Base-by-base conservation (phyloP, 1,140 invertebrate species). In the Cotesia vestalis region DNA sequence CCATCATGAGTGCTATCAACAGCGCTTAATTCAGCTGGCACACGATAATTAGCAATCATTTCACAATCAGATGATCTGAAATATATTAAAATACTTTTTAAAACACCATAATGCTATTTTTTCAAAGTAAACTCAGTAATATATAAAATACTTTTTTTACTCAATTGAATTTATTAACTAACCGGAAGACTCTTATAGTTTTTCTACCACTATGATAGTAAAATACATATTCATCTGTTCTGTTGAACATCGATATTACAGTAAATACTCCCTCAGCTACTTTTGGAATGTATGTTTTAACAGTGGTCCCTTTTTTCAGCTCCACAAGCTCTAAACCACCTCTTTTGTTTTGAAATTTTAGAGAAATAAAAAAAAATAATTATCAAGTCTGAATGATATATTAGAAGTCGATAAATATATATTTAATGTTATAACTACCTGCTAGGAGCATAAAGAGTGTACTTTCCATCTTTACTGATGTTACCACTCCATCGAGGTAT, bases 261-360 rank as follows among this genome's bases (percentile, higher is more conserved):
- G 94, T 96, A 83, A 99, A 99, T 0, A 99, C 97, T 2, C 98
- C 98, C 86, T 99, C 97, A 6, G 97, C 96, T 0, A 98, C 93
- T 84, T 94, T 91, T 1, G 95, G 94, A 73, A 98, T 97, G 62
- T 96, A 94, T 0, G 94, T 96, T 80, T 92, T 92, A 0, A 95
- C 91, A 0, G 91, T 92, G 51, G 91, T 90, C 5, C 96, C 94
- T 85, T 95, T 91, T 84, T 95, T 94, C 68, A 97, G 83, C 80
- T 96, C 95, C 35, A 97, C 89, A 20, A 97, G 88, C 79, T 99
- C 96, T 1, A 99, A 86, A 1, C 98, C 98, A 0, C 98, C 98
- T 75, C 96, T 91, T 40, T 72, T 40, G 59, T 34, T 55, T 34
- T 27, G 1, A 27, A 27, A 27, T 27, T 60, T 35, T n/a, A 60